Evolutionary conservation across 2,888 invertebrate genomes (phyloP), one percentile per base, ranked within the genome.

Genomic region (Sisyra terminalis): DNA sequence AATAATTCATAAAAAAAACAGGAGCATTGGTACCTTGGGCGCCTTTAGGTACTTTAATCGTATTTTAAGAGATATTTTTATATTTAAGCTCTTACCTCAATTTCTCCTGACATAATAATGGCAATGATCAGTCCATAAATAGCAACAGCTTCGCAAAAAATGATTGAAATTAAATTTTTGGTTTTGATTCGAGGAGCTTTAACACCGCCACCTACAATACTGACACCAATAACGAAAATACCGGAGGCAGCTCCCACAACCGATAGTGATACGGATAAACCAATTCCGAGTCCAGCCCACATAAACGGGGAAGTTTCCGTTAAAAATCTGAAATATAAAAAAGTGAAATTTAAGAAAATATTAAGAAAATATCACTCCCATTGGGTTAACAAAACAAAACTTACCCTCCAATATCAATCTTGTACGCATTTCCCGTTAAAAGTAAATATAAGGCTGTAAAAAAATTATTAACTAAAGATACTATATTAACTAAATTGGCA

Each of bases 61-160:
- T n/a, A n/a, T n/a, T n/a, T n/a, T n/a, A n/a, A n/a, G n/a, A n/a
- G n/a, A n/a, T n/a, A n/a, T n/a, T n/a, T n/a, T n/a, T 30, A 30
- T 30, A 2, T 30, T n/a, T 30, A 11, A 10, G 8, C 8, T 29
- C 11, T 59, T 53, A 65, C 64, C 48, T 78, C 80, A 52, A 89
- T 65, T 60, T 80, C 75, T 50, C 90, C 90, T 34, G 89, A 87
- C 46, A 98, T 71, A 31, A 98, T 94, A 59, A 98, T 97, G 37
- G 98, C 96, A 55, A 96, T 93, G 57, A 98, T 98, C 49, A 98
- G 73, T 17, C 98, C 98, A 64, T 98, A 98, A 65, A 98, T 98
- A 49, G 98, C 98, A 3, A 98, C 98, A 50, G 98, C 98, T 68
- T 99, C 98, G 61, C 98, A 98, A 71, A 98, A 98, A 64, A 98